Conservation (phyloP, 2,888 invertebrate species). For the Drosophila kambysellisi region DNA sequence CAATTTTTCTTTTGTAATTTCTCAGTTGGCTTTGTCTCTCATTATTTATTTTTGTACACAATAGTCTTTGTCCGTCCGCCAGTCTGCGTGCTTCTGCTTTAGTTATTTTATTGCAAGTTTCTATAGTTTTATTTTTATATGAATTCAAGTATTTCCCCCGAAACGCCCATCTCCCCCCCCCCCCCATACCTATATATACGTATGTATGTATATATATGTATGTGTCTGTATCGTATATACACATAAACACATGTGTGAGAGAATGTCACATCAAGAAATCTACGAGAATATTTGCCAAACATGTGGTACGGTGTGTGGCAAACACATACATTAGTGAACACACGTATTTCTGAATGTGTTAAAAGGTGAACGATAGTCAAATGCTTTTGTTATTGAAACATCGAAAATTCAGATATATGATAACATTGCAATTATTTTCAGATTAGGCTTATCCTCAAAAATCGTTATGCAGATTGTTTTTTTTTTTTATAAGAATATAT, state of each 20-base stretch:
- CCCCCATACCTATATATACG: not conserved
- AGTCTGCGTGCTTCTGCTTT: constrained; percentile 54
- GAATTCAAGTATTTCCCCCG: constrained; percentile 50
- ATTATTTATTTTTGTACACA: constrained; percentile 63
- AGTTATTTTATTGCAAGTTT: constrained; percentile 72
- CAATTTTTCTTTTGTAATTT: constrained; percentile 32
- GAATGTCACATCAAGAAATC: constrained; percentile 9
- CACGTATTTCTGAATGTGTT: not conserved
- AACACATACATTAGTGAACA: not conserved
- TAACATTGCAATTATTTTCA: not conserved
- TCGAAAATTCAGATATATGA: not conserved
- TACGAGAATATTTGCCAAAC: constrained; percentile 14
- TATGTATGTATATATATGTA: not conserved
- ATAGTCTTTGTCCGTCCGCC: constrained; percentile 38
- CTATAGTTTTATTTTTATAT: constrained; percentile 68
- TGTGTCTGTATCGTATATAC: not conserved
- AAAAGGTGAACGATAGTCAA: constrained; percentile 6
- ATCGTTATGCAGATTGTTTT: not conserved
- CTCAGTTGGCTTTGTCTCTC: constrained; percentile 41
- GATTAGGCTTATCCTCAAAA: not conserved
- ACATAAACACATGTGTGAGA: not conserved
- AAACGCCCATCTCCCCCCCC: constrained; percentile 1
- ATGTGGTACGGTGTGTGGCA: constrained; percentile 8
- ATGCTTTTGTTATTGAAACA: not conserved
- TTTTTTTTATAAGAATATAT: not conserved